These are phyloP conservation scores for Tanaodytes sp. DNA, from an alignment of 2,888 invertebrate genomes.

Conservation along the genomic window DNA sequence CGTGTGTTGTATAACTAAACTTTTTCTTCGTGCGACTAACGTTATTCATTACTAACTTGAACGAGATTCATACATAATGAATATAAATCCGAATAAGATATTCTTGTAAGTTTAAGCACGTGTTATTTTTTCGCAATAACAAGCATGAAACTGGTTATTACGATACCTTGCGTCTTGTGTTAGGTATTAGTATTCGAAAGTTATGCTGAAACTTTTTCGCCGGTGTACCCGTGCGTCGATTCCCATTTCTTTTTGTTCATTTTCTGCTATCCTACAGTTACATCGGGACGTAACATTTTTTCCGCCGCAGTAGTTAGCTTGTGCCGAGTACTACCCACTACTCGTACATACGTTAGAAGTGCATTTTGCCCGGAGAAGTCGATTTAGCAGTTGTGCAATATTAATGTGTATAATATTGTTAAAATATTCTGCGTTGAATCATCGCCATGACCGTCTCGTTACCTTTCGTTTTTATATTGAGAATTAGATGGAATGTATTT, in stretches of 20 bases:
- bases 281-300: background rate
- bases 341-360: too few species aligned
- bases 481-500: too few species aligned
- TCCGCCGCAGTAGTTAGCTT: too few species aligned
- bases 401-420: too few species aligned
- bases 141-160: constrained; percentile 49
- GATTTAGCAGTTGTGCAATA: too few species aligned
- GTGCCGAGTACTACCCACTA: too few species aligned
- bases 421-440: too few species aligned
- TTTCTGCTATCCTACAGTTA: constrained; percentile 36
- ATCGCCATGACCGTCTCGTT: too few species aligned
- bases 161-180: constrained; percentile 40
- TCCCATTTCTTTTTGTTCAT: constrained; percentile 47
- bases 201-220: constrained; percentile 61
- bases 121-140: constrained; percentile 51
- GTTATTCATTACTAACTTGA: constrained; percentile 42
- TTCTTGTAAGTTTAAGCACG: constrained; percentile 49
- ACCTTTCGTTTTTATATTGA: too few species aligned
- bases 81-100: constrained; percentile 46
- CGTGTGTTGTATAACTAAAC: too few species aligned
- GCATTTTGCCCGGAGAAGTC: too few species aligned
- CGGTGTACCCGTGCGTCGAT: constrained; percentile 61
- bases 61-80: constrained; percentile 44
- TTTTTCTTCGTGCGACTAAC: constrained; percentile 25
- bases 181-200: constrained; percentile 63